Evolutionary conservation across 2,797 vertebrate species (phyloP).

Genomic region (Lateolabrax maculatus): DNA sequence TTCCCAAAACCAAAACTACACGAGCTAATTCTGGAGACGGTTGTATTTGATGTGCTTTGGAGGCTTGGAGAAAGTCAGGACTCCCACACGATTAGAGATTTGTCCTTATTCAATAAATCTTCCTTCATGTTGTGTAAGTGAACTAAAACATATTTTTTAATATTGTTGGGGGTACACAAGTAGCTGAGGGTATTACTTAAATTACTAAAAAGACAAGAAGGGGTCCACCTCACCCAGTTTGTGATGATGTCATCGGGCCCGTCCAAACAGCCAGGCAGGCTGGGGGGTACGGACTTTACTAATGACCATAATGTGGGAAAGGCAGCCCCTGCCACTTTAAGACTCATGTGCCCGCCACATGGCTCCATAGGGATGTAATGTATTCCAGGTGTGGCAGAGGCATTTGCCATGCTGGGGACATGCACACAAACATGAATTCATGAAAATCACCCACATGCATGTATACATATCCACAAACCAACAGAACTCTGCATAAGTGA

Average conservation of each 20-base stretch:
- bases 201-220: slow-evolving; percentile 9
- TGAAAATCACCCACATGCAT: not conserved
- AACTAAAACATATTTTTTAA: not conserved
- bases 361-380: slow-evolving; percentile 70
- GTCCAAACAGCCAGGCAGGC: slow-evolving; percentile 20
- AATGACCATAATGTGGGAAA: slow-evolving; percentile 75
- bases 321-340: slow-evolving; percentile 71
- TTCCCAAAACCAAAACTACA: slow-evolving; percentile 41
- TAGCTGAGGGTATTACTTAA: not conserved
- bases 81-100: not conserved
- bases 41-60: slow-evolving; percentile 13
- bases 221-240: slow-evolving; percentile 16
- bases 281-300: slow-evolving; percentile 56
- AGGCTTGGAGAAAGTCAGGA: not conserved
- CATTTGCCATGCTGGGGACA: not conserved
- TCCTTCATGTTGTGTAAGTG: not conserved
- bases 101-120: not conserved
- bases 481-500: not conserved
- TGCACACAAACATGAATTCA: not conserved
- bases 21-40: slow-evolving; percentile 4
- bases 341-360: slow-evolving; percentile 67
- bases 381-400: slow-evolving; percentile 72
- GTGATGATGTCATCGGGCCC: slow-evolving; percentile 65
- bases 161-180: not conserved
- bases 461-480: slow-evolving; percentile 20